Percentiles rank a stretch among this genome's conserved stretches.
phyloP scores from a whole-genome alignment of 2,888 invertebrate genomes.

The Allygus modestus region DNA sequence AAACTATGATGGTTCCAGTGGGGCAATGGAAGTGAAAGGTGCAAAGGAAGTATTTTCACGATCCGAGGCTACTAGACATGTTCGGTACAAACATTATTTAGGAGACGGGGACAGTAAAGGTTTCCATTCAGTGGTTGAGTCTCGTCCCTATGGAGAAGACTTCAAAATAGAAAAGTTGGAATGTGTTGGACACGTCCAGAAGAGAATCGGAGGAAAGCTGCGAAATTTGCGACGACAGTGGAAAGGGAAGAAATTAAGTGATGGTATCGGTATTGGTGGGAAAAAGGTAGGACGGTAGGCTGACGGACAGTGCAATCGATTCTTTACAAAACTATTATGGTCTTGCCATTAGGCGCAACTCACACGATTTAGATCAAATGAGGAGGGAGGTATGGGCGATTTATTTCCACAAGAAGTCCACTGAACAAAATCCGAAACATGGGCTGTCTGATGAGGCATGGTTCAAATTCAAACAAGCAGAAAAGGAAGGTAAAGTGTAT shows the following conservation, averaged over 20 bases:
- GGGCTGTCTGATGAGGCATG: conserved; percentile 68
- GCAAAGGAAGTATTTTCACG: conserved; percentile 12
- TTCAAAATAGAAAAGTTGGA: conserved; percentile 15
- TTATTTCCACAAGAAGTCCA: conserved; percentile 68
- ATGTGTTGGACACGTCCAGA: conserved; percentile 34
- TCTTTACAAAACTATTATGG: conserved; percentile 69
- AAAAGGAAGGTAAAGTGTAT: neutral
- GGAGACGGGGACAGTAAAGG: conserved; percentile 32
- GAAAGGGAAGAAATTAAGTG: neutral
- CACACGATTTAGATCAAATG: conserved; percentile 68
- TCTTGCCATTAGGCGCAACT: conserved; percentile 68
- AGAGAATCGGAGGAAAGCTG: conserved; percentile 8
- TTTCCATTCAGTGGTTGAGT: neutral
- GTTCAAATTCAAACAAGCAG: conserved; percentile 68
- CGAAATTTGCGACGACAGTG: neutral
- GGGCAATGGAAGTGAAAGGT: conserved; percentile 28
- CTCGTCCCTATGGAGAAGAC: conserved; percentile 13
- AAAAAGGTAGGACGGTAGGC: conserved; percentile 59
- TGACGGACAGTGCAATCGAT: conserved; percentile 68
- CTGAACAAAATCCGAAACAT: conserved; percentile 69
- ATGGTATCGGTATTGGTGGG: neutral
- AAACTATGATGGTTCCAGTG: too few species aligned
- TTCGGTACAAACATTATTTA: conserved; percentile 29
- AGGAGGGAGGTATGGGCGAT: conserved; percentile 57
- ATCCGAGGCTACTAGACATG: neutral